A percentile compares a stretch with the other conserved stretches of the same genome.
Conservation (phyloP, 2,888 invertebrate species). For the Drosophila fungiperda region DNA sequence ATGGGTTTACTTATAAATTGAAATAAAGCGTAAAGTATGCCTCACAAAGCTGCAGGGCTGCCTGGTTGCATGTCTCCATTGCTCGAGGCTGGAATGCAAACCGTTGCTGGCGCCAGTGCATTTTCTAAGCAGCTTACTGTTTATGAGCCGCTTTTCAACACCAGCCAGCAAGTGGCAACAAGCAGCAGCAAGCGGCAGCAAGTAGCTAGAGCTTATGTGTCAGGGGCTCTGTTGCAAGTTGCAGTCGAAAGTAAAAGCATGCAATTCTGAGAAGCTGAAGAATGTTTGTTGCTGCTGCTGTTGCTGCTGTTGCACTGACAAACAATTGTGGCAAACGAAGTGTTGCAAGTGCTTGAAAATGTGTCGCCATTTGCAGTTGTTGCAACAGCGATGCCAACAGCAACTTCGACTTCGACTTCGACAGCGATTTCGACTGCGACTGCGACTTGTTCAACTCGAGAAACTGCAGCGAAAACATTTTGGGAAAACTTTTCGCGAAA, state of each 20-base stretch:
- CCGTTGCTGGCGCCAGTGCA: slow-evolving; percentile 54
- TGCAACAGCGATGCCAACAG: slow-evolving; percentile 28
- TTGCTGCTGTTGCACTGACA: slow-evolving; percentile 24
- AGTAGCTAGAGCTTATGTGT: slow-evolving; percentile 30
- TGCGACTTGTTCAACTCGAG: slow-evolving; percentile 46
- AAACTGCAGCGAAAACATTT: slow-evolving; percentile 56
- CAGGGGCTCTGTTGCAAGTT: slow-evolving; percentile 14
- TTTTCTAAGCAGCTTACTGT: slow-evolving; percentile 74
- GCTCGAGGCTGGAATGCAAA: slow-evolving; percentile 9
- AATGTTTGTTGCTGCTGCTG: slow-evolving; percentile 29
- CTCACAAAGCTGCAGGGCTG: slow-evolving; percentile 29
- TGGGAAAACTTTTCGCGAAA: slow-evolving; percentile 61
- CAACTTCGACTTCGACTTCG: slow-evolving; percentile 5
- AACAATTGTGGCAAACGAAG: slow-evolving; percentile 58
- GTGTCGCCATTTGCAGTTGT: slow-evolving; percentile 69
- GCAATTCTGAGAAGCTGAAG: slow-evolving; percentile 7
- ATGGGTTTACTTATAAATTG: slow-evolving; percentile 70
- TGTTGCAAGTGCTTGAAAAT: slow-evolving; percentile 71
- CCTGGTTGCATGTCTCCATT: background rate
- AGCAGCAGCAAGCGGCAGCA: slow-evolving; percentile 8
- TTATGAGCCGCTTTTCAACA: slow-evolving; percentile 75
- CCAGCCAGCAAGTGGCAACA: slow-evolving; percentile 27
- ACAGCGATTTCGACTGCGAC: slow-evolving; percentile 34
- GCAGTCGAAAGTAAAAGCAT: slow-evolving; percentile 41
- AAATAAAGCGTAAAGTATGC: slow-evolving; percentile 70